These are phyloP conservation scores for Drosophila fulvimacula DNA, from an alignment of 2,888 invertebrate species.

Conservation along the genomic window DNA sequence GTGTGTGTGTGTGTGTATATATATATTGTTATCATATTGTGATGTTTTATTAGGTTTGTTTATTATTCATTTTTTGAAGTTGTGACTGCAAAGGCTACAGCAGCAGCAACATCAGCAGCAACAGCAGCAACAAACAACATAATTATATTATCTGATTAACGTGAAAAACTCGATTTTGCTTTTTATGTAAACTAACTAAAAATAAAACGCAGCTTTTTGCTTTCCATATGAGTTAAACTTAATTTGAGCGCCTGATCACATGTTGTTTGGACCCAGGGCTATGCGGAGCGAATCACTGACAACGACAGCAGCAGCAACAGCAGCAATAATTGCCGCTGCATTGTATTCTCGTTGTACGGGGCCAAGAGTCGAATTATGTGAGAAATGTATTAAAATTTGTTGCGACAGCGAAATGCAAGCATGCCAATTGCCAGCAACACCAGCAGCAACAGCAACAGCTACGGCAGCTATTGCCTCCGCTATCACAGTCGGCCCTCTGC, in stretches of 20 bases:
- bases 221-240: neutral
- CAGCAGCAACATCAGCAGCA: slow-evolving; percentile 24
- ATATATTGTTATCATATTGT: slow-evolving; percentile 54
- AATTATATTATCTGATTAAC: slow-evolving; percentile 71
- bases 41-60: slow-evolving; percentile 55
- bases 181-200: slow-evolving; percentile 2
- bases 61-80: slow-evolving; percentile 66
- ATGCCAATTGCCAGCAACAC: slow-evolving; percentile 62
- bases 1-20: neutral
- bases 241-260: slow-evolving; percentile 28
- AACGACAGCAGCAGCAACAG: slow-evolving; percentile 5
- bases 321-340: slow-evolving; percentile 22
- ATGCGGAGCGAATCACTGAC: slow-evolving; percentile 17
- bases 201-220: neutral
- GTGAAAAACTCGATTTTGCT: slow-evolving; percentile 15
- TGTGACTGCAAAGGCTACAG: slow-evolving; percentile 32
- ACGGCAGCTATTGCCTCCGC: neutral
- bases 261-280: slow-evolving; percentile 33
- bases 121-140: slow-evolving; percentile 53
- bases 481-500: slow-evolving; percentile 45
- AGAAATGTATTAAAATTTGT: slow-evolving; percentile 76
- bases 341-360: slow-evolving; percentile 44
- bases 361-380: slow-evolving; percentile 69
- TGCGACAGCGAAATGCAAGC: slow-evolving; percentile 78
- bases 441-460: slow-evolving; percentile 7